Base-by-base conservation (phyloP, 2,113 vertebrate species). In the Dromaius novaehollandiae region DNA sequence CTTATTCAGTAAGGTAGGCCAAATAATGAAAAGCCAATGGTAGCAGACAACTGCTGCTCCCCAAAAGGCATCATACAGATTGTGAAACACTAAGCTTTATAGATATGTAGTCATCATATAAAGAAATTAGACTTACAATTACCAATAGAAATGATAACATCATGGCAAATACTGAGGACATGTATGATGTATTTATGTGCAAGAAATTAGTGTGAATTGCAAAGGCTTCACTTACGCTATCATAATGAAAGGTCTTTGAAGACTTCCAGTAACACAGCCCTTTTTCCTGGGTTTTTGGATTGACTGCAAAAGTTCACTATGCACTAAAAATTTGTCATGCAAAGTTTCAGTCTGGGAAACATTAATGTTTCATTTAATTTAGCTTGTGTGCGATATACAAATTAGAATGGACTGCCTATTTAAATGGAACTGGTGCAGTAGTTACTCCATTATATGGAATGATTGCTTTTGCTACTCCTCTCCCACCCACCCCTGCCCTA, bases 81-180 rank as follows among this genome's bases (percentile, higher is more conserved):
- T 90, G 79, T 75, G 87, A 78, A 94, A 69, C 55, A 26, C 93
- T 64, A 44, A 51, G 20, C 44, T 95, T 83, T 95, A 68, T 86
- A 70, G 84, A 46, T 20, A 26, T 3, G 18, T 48, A 89, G 17
- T 40, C 28, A 20, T 70, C 34, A 42, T 70, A 64, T 22, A 48
- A 13, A 46, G 75, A 85, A 92, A 11, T 66, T 66, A 32, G 34
- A 40, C 16, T n/a, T 85, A 13, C 46, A 91, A 84, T 82, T 83
- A 82, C 61, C 76, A 69, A 46, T 75, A 60, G 60, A 95, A 94
- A 83, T n/a, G 0, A 21, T 22, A 75, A 61, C 30, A 8, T 81
- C 88, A 68, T 48, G 51, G 42, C 40, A 93, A 61, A 65, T 55
- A 77, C 13, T 13, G 36, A 88, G 68, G 75, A 51, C 42, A 58